Evolutionary conservation across 1,140 invertebrate genomes (phyloP).

Genomic region (Pseudomyrmex cubaensis): DNA sequence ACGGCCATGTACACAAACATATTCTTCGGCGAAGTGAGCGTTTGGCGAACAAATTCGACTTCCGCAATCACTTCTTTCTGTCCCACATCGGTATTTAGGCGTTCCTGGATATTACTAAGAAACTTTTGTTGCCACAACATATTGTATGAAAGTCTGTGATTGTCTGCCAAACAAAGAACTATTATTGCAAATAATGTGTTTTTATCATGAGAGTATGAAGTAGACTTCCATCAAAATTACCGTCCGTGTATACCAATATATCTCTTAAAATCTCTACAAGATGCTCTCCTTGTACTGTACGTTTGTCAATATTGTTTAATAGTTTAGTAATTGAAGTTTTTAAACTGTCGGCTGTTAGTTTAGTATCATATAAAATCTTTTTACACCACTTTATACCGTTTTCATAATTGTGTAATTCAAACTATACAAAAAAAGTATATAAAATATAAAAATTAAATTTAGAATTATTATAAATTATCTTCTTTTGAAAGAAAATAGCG

Average conservation of each 20-base stretch:
- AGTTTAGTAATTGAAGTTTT: constrained; percentile 91
- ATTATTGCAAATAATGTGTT: background rate
- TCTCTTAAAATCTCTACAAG: constrained; percentile 88
- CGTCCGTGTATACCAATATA: constrained; percentile 87
- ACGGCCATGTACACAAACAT: constrained; percentile 90
- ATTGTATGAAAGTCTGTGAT: constrained; percentile 89
- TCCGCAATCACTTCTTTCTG: constrained; percentile 86
- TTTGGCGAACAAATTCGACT: constrained; percentile 87
- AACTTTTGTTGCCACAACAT: constrained; percentile 92
- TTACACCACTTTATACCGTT: too few relatives aligned
- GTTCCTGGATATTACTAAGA: constrained; percentile 88
- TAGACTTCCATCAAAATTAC: constrained; percentile 79
- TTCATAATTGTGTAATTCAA: constrained; percentile 92
- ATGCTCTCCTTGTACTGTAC: constrained; percentile 88
- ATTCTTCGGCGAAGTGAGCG: constrained; percentile 87
- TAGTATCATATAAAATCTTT: constrained; percentile 90
- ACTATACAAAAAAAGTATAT: constrained; percentile 82
- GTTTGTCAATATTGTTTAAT: constrained; percentile 89
- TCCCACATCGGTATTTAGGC: constrained; percentile 86
- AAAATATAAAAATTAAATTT: background rate
- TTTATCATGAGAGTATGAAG: background rate
- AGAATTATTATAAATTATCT: background rate
- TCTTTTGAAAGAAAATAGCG: constrained; percentile 9
- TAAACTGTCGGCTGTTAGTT: constrained; percentile 90
- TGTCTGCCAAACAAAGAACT: constrained; percentile 85